These are phyloP conservation scores for Lathamus discolor DNA, from an alignment of 2,113 vertebrate species.

Conservation along the genomic window DNA sequence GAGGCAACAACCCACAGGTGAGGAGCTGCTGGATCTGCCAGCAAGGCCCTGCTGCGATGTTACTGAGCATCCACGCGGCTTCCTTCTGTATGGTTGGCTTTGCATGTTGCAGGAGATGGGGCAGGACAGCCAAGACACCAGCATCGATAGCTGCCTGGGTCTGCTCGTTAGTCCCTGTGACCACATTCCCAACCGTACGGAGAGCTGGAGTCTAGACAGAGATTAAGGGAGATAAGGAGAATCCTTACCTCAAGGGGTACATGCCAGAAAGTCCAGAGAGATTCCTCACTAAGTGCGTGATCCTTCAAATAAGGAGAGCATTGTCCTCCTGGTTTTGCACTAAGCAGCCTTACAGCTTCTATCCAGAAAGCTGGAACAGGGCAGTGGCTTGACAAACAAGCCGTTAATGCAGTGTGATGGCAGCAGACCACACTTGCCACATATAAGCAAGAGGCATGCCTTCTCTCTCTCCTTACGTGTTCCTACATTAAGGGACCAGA, in stretches of 20 bases:
- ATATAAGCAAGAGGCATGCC: accelerated
- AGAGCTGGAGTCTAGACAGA: slow-evolving; percentile 84
- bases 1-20: slow-evolving; percentile 76
- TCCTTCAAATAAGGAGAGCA: neutral
- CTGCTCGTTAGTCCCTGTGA: slow-evolving; percentile 88
- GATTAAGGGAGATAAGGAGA: neutral
- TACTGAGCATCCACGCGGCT: slow-evolving; percentile 86
- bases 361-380: neutral
- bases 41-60: slow-evolving; percentile 86
- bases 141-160: slow-evolving; percentile 86
- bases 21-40: slow-evolving; percentile 90
- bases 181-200: slow-evolving; percentile 86
- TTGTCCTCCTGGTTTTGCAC: neutral
- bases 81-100: slow-evolving; percentile 87
- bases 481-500: neutral
- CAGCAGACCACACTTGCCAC: neutral
- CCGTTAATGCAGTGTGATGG: neutral
- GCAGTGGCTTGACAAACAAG: neutral
- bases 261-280: neutral
- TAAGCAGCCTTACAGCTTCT: neutral
- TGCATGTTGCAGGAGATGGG: slow-evolving; percentile 76
- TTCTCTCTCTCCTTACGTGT: neutral
- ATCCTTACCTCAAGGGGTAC: neutral
- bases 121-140: slow-evolving; percentile 76
- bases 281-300: neutral